These are phyloP conservation scores for Adineta ricciae DNA, from an alignment of 2,888 invertebrate genomes.

Conservation along the genomic window DNA sequence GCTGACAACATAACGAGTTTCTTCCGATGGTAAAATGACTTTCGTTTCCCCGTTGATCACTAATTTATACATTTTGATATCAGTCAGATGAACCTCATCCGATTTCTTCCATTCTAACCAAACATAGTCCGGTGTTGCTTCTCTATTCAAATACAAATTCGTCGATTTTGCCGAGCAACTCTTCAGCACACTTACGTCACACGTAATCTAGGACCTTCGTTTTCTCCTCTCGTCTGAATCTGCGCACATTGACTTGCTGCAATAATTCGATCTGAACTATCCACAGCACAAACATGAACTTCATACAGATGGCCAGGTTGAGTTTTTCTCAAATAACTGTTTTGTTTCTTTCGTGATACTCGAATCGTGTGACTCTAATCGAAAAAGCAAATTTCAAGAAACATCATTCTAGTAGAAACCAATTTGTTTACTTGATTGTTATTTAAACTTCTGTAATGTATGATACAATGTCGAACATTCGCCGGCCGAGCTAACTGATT, in stretches of 20 bases:
- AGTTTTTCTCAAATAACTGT: not conserved
- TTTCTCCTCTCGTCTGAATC: not conserved
- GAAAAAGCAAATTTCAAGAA: not conserved
- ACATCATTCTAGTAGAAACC: no score
- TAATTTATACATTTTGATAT: not conserved
- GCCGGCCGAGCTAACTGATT: not conserved
- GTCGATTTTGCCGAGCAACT: not conserved
- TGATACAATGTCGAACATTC: not conserved
- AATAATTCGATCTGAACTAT: not conserved
- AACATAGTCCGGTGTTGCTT: not conserved
- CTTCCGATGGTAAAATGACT: not conserved
- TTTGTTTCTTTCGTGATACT: not conserved
- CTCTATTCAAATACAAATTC: not conserved
- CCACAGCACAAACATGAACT: not conserved
- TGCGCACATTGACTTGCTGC: not conserved
- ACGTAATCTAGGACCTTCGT: not conserved
- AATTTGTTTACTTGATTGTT: not conserved
- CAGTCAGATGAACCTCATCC: not conserved
- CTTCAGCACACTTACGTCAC: not conserved
- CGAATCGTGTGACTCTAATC: not conserved
- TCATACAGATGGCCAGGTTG: not conserved
- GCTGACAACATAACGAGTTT: not conserved
- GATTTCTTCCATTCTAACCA: not conserved
- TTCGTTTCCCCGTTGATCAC: not conserved
- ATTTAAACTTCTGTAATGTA: constrained; percentile 7